Evolutionary conservation across 2,888 invertebrate species (phyloP).

Genomic region (Thumatha senex): DNA sequence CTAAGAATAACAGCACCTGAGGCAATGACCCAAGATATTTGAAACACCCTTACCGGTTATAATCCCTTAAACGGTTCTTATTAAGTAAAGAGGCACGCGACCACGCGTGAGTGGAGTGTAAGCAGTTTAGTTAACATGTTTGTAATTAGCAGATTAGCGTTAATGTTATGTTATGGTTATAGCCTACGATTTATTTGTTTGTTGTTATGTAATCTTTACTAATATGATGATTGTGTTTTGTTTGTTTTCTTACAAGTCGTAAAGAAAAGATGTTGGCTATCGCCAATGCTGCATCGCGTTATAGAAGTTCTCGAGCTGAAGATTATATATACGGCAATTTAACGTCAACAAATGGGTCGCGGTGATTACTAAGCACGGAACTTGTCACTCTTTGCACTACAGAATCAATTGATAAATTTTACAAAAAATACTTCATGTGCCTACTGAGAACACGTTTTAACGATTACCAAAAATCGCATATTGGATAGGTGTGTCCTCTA

Average conservation of each 20-base stretch:
- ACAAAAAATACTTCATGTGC: too few species aligned
- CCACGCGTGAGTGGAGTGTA: background rate
- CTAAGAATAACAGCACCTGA: slow-evolving; percentile 8
- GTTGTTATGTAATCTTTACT: background rate
- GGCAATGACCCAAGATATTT: slow-evolving; percentile 14
- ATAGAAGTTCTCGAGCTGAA: too few species aligned
- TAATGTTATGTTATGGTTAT: background rate
- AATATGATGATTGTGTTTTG: background rate
- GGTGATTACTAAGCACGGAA: too few species aligned
- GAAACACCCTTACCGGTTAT: slow-evolving; percentile 1
- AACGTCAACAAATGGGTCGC: too few species aligned
- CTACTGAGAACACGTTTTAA: too few species aligned
- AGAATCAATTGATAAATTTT: too few species aligned
- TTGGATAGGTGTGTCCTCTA: too few species aligned
- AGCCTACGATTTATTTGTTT: background rate
- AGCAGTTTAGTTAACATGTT: background rate
- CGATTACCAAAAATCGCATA: too few species aligned
- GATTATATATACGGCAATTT: too few species aligned
- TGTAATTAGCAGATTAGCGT: slow-evolving; percentile 1
- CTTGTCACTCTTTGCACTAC: too few species aligned
- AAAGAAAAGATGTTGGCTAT: background rate
- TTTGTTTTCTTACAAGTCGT: background rate
- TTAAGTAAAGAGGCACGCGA: background rate
- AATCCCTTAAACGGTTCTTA: slow-evolving; percentile 10
- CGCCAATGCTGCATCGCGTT: background rate